These are phyloP conservation scores for Ecliptopera silaceata DNA, from an alignment of 2,888 invertebrate species.

Conservation along the genomic window DNA sequence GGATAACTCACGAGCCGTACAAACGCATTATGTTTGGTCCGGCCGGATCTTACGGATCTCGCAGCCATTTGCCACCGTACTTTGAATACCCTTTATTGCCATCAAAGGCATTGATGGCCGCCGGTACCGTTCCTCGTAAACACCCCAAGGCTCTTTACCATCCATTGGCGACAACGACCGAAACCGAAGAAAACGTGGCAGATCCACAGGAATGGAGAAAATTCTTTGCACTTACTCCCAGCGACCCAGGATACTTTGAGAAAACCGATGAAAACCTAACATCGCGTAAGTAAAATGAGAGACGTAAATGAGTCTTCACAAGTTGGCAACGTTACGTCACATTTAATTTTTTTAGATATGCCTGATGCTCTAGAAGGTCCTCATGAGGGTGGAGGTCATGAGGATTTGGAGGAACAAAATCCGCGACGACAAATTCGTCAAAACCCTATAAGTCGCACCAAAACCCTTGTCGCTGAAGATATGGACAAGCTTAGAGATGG, in stretches of 20 bases:
- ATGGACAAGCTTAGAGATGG: slow-evolving; percentile 56
- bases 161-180: not conserved
- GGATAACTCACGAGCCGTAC: slow-evolving; percentile 41
- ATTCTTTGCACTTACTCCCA: slow-evolving; percentile 56
- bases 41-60: not conserved
- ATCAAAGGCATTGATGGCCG: not conserved
- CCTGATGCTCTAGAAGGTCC: slow-evolving; percentile 30
- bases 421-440: slow-evolving; percentile 64
- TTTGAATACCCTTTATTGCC: slow-evolving; percentile 6
- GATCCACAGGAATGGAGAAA: not conserved
- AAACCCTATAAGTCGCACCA: slow-evolving; percentile 70
- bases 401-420: slow-evolving; percentile 30
- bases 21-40: slow-evolving; percentile 30
- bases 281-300: slow-evolving; percentile 43
- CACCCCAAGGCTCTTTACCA: not conserved
- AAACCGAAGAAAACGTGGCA: slow-evolving; percentile 24
- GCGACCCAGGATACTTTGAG: slow-evolving; percentile 55
- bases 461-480: slow-evolving; percentile 59
- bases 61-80: not conserved
- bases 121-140: not conserved
- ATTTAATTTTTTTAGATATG: slow-evolving; percentile 20
- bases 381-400: slow-evolving; percentile 42
- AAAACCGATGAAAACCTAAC: slow-evolving; percentile 25
- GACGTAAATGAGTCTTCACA: not conserved
- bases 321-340: not conserved